These are phyloP conservation scores for Pyrrhosoma nymphula DNA, from an alignment of 2,888 invertebrate species.

Conservation along the genomic window DNA sequence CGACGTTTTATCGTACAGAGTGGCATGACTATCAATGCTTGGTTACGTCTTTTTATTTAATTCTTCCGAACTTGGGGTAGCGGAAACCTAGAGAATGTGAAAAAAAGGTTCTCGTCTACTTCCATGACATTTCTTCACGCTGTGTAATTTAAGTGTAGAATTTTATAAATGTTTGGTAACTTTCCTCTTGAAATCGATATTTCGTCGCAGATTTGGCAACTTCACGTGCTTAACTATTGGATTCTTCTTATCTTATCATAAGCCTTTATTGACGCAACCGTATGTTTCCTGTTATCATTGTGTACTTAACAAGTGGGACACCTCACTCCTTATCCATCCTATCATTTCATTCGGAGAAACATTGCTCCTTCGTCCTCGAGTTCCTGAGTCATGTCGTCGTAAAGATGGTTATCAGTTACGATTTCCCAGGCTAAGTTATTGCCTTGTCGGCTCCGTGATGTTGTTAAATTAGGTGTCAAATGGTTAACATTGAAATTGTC, in stretches of 20 bases:
- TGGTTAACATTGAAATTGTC: too few relatives aligned
- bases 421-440: neutral
- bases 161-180: too few relatives aligned
- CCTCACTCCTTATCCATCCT: neutral
- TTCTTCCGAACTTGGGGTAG: too few relatives aligned
- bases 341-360: neutral
- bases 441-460: too few relatives aligned
- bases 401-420: neutral
- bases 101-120: too few relatives aligned
- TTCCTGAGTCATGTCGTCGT: neutral
- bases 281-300: constrained; percentile 11
- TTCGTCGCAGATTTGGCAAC: neutral
- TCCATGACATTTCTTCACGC: too few relatives aligned
- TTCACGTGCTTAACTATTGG: constrained; percentile 21
- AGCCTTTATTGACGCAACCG: neutral
- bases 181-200: neutral
- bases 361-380: neutral
- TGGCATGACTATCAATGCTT: too few relatives aligned
- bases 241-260: neutral
- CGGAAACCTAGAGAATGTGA: too few relatives aligned
- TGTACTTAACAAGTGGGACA: constrained; percentile 21
- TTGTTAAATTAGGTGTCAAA: too few relatives aligned
- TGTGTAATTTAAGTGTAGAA: too few relatives aligned
- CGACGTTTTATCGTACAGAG: too few relatives aligned
- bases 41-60: too few relatives aligned